Evolutionary conservation across 1,140 invertebrate species (phyloP).

Genomic region (Trichonephila clavipes): DNA sequence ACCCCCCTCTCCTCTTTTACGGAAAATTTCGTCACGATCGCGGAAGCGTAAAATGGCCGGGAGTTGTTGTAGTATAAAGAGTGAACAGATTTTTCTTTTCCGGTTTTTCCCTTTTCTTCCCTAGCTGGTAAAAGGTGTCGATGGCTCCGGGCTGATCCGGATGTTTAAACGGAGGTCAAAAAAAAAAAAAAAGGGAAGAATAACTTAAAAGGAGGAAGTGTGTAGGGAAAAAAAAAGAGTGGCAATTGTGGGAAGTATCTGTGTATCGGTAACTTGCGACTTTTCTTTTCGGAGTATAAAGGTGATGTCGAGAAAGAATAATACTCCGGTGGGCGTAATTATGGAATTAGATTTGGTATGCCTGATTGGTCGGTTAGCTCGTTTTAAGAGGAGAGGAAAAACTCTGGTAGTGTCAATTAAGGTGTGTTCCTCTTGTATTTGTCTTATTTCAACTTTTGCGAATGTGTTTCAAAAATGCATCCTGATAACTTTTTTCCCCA

Average conservation of each 20-base stretch:
- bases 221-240: neutral
- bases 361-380: neutral
- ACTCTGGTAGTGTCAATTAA: neutral
- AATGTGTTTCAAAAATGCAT: neutral
- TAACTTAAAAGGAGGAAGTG: neutral
- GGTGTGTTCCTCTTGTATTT: neutral
- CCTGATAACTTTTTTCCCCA: neutral
- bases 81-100: constrained; percentile 43
- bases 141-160: neutral
- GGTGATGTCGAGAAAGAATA: neutral
- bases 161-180: constrained; percentile 36
- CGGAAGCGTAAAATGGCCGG: constrained; percentile 61
- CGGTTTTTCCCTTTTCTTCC: neutral
- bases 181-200: constrained; percentile 13
- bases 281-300: neutral
- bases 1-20: neutral
- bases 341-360: constrained; percentile 25
- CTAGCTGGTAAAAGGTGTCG: constrained; percentile 34
- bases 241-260: neutral
- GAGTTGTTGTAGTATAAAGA: constrained; percentile 14
- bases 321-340: constrained; percentile 36
- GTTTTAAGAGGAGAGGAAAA: neutral
- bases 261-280: constrained; percentile 3
- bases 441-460: neutral
- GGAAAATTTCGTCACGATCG: constrained; percentile 42